Base-by-base conservation (phyloP, 2,797 vertebrate genomes). In the Australoheros facetus region DNA sequence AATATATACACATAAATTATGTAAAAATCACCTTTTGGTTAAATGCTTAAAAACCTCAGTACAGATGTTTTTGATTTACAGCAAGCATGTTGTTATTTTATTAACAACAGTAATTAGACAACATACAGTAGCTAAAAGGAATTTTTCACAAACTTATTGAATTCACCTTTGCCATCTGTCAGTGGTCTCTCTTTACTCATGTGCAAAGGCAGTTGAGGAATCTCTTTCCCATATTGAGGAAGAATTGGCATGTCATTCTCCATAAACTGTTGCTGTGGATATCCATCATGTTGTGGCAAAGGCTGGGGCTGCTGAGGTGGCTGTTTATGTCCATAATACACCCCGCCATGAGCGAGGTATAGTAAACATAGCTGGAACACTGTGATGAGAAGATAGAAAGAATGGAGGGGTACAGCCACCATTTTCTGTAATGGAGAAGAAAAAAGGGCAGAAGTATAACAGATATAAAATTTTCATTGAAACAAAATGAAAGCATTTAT, bases 261-360 rank as follows among this genome's bases (percentile, higher is more conserved):
- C 90, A 96, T 83, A 84, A 97, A 95, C 83, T 94, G 97, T 64
- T 96, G 95, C 87, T 97, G 94, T 0, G 95, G 95, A 81, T 94
- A 94, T 14, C 96, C 95, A 57, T 99, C 97, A 75, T 96, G 95
- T 94, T 98, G 98, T 71, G 96, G 97, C 84, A 97, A 85, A 56
- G 96, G 95, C 85, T 96, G 97, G 87, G 96, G 97, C 72, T 97
- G 97, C 14, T 96, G 96, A 45, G 95, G 96, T 23, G 96, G 90
- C 70, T 96, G 97, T 86, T 98, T 98, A 77, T 97, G 97, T 62
- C 97, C 96, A 91, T 98, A 98, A 88, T 97, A 99, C 17, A 95
- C 96, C 17, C 97, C 98, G 0, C 96, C 96, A 19, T 96, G 94
- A 86, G 85, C 92, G 71, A 88, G 84, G 82, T 69, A 93, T 75